Evolutionary conservation across 2,888 invertebrate genomes (phyloP).

Genomic region (Sminthurinus aureus): DNA sequence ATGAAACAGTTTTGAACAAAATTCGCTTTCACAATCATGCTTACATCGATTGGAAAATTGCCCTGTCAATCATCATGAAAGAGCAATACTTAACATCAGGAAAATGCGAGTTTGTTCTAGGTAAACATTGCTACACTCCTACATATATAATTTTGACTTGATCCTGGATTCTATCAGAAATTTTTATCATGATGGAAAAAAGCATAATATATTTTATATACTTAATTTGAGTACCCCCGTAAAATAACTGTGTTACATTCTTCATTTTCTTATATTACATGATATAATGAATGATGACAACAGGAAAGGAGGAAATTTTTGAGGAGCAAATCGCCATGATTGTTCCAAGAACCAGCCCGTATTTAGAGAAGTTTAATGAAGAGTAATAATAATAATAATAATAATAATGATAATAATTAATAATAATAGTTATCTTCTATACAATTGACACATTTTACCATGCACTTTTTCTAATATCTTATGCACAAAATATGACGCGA

Average conservation of each 20-base stretch:
- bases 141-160: neutral
- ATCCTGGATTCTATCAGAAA: neutral
- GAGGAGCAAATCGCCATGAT: constrained; percentile 82
- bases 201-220: no score
- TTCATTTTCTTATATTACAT: no score
- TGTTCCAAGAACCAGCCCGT: constrained; percentile 78
- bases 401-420: neutral
- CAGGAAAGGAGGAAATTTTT: constrained; percentile 78
- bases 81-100: constrained; percentile 73
- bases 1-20: constrained; percentile 66
- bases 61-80: constrained; percentile 76
- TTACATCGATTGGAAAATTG: constrained; percentile 82
- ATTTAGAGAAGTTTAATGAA: constrained; percentile 76
- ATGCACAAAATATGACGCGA: no score
- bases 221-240: no score
- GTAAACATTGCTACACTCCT: constrained; percentile 65
- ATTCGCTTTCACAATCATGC: constrained; percentile 76
- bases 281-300: neutral
- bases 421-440: neutral
- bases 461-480: neutral
- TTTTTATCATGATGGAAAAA: no score
- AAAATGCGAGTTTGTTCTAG: constrained; percentile 77
- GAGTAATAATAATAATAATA: constrained; percentile 70
- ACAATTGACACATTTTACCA: neutral
- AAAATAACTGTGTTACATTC: no score